These are phyloP conservation scores for Meriones psammophilus DNA, from an alignment of 2,797 vertebrate genomes.

Conservation along the genomic window DNA sequence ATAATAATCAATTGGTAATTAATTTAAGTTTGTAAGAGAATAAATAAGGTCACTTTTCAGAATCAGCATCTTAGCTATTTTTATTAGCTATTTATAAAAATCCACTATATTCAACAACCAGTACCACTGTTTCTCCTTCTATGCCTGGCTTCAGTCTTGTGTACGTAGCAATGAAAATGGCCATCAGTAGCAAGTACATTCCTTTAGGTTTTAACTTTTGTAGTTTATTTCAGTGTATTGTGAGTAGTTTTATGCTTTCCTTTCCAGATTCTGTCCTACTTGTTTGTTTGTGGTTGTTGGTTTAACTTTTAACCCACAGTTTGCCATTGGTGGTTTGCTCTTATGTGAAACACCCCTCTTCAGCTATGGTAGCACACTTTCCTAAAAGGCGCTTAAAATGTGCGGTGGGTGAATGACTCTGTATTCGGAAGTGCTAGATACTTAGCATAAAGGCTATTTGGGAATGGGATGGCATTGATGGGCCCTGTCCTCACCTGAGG, in stretches of 20 bases:
- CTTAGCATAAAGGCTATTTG: not conserved
- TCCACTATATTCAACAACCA: not conserved
- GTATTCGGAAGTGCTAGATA: not conserved
- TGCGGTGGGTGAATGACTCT: not conserved
- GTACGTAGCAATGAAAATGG: not conserved
- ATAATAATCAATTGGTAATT: not conserved
- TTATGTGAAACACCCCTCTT: not conserved
- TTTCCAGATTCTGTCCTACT: not conserved
- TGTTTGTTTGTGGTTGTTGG: not conserved
- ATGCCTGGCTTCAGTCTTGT: not conserved
- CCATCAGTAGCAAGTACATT: not conserved
- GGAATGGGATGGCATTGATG: not conserved
- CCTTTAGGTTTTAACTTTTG: not conserved
- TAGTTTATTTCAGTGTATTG: not conserved
- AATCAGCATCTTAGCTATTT: constrained; percentile 50
- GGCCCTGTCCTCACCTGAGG: not conserved
- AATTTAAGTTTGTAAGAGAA: constrained; percentile 11
- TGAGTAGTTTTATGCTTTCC: constrained; percentile 28
- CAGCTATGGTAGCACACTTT: not conserved
- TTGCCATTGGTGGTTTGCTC: not conserved
- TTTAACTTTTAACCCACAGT: not conserved
- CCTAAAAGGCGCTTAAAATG: not conserved
- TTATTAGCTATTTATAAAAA: constrained; percentile 37
- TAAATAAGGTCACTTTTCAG: constrained; percentile 44
- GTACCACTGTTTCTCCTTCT: not conserved